These are phyloP conservation scores for Aptenodytes forsteri DNA, from an alignment of 2,113 vertebrate genomes.

Conservation along the genomic window DNA sequence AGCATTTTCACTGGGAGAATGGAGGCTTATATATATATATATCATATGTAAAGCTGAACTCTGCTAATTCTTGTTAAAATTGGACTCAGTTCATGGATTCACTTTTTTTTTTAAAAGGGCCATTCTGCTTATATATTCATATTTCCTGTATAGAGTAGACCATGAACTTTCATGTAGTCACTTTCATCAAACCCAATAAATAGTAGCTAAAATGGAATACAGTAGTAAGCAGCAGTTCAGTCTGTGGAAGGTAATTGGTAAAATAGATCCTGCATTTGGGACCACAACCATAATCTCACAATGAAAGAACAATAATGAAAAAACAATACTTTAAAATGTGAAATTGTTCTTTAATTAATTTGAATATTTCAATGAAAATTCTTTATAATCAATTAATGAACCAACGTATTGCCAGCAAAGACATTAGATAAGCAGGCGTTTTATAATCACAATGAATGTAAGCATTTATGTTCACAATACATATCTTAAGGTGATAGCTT, in stretches of 20 bases:
- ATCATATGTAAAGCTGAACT: not conserved
- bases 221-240: not conserved
- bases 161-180: not conserved
- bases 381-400: not conserved
- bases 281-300: not conserved
- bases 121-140: not conserved
- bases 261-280: not conserved
- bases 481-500: not conserved
- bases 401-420: not conserved
- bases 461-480: not conserved
- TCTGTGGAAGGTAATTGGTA: not conserved
- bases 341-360: slow-evolving; percentile 2
- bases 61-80: not conserved
- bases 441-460: not conserved
- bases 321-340: not conserved
- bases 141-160: not conserved
- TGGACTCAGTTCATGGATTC: not conserved
- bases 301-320: not conserved
- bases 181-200: not conserved
- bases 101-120: not conserved
- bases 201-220: not conserved
- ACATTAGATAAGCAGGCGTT: not conserved
- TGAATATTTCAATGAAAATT: not conserved
- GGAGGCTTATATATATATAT: not conserved
- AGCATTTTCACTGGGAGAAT: not conserved